Evolutionary conservation across 30 jellyfish, hydroid and myxozoan species (phyloP), one percentile per base, ranked within the genome.

Genomic region (Hydractinia echinata): DNA sequence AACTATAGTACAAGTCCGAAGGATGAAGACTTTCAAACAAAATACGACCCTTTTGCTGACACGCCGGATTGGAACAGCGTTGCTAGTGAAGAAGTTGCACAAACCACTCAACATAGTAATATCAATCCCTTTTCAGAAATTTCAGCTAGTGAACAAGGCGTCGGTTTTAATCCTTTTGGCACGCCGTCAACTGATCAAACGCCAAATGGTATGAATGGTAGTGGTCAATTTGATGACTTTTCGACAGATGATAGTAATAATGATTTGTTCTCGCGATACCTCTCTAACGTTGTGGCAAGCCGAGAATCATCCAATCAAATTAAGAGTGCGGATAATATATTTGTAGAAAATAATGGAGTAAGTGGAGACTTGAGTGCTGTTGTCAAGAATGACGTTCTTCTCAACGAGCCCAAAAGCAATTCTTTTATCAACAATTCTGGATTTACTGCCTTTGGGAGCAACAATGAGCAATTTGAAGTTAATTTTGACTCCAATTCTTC

Each of bases 1-100:
- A 64, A 64, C 16, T 51, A 64, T 7, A 58, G 81, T 20, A 55
- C 69, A 8, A 79, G 87, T 66, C 87, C 87, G 11, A 13, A 84
- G 7, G 81, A 62, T 10, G 71, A 66, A 49, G 81, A 80, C 53
- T 80, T 80, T 67, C 49, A 16, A 13, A 44, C 73, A 14, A 80
- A 66, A 66, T 10, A 9, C 62, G 87, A 80, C 62, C 87, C 87
- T 14, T 80, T 80, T 61, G 87, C 87, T 13, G 87, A 80, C 67
- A 67, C 67, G 9, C 87, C 87, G 10, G 84, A 80, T 66, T 80
- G 87, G 87, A 66, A 80, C 52, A 80, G 85, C 55, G 84, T 80
- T 30, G 87, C 79, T 50, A 80, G 85, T 44, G 85, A 80, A 61
- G 87, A 80, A 8, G 53, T 48, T 13, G 6, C 60, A 7, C 11